Evolutionary conservation across 2,113 vertebrate genomes (phyloP), one percentile per base, ranked within the genome.

Genomic region (Poecilia latipinna): DNA sequence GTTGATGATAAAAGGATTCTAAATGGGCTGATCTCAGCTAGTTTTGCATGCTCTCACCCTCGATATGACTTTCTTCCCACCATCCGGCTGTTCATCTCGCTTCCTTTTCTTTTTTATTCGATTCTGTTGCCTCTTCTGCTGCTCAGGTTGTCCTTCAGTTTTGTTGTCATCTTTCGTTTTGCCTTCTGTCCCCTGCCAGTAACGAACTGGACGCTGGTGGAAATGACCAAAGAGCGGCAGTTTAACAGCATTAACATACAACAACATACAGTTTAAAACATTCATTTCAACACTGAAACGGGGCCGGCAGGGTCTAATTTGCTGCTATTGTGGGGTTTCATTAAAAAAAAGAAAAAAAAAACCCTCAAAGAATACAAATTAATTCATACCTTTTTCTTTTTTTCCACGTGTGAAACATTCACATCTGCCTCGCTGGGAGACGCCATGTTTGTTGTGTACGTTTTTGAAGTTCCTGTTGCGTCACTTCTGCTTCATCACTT

Each of bases 391-490:
- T 90, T 90, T 44, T 90, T 90, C 75, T 90, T 91, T 87, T 90
- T 89, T 33, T 35, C 94, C 95, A 94, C 95, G 94, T 95, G 95
- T 82, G 86, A 15, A 2, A 4, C 5, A 0, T 2, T 12, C 69
- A 28, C 24, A 0, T 8, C 1, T 10, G 22, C 44, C 10, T 77
- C 75, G 4, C 13, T 1, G 69, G 64, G 44, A 33, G 88, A 70
- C 82, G 94, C 93, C 95, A 95, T 95, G 24, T 94, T 93, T 88
- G 84, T 93, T 94, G 90, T 94, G 28, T 90, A 88, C n/a, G 60
- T 86, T 86, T 82, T 83, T 62, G 22, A 17, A 29, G 29, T 17
- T 57, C 26, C 28, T 32, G 48, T 24, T 31, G 62, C 65, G 65
- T 72, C 48, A 66, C 29, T 1, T 72, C 72, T 3, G 54, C 13